phyloP scores from a whole-genome alignment of 2,113 vertebrate species.

The Maccullochella peelii region DNA sequence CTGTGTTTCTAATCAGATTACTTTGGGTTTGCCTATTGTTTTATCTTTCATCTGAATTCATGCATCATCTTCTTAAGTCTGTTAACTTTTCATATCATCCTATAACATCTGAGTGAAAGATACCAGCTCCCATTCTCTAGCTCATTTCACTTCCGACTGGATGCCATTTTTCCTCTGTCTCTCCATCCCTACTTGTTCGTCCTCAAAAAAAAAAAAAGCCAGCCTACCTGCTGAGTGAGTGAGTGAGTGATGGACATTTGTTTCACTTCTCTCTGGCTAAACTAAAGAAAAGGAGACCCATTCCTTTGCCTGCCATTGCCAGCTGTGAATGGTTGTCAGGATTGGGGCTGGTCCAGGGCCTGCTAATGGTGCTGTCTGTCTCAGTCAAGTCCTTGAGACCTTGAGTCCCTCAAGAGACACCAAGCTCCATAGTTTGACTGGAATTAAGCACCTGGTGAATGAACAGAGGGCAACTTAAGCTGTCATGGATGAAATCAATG shows the following conservation, averaged over 20 bases:
- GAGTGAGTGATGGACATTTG: constrained; percentile 72
- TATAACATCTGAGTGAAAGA: not conserved
- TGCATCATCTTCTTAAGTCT: not conserved
- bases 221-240: constrained; percentile 47
- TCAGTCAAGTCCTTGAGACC: constrained; percentile 62
- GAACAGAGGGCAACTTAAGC: constrained; percentile 23
- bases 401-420: constrained; percentile 56
- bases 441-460: constrained; percentile 61
- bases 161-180: constrained; percentile 26
- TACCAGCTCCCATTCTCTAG: not conserved
- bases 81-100: not conserved
- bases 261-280: constrained; percentile 67
- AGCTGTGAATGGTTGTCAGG: constrained; percentile 70
- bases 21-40: constrained; percentile 5
- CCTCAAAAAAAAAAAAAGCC: constrained; percentile 50
- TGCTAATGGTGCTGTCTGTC: constrained; percentile 75
- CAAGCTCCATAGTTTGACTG: constrained; percentile 49
- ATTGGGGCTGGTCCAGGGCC: constrained; percentile 61
- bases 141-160: constrained; percentile 15
- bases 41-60: not conserved
- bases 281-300: constrained; percentile 54
- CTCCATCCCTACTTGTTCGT: constrained; percentile 32
- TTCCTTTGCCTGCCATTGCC: constrained; percentile 60
- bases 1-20: not conserved
- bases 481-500: constrained; percentile 44